Evolutionary conservation across 2,113 vertebrate species (phyloP).

Genomic region (Circaetus cinerascens): DNA sequence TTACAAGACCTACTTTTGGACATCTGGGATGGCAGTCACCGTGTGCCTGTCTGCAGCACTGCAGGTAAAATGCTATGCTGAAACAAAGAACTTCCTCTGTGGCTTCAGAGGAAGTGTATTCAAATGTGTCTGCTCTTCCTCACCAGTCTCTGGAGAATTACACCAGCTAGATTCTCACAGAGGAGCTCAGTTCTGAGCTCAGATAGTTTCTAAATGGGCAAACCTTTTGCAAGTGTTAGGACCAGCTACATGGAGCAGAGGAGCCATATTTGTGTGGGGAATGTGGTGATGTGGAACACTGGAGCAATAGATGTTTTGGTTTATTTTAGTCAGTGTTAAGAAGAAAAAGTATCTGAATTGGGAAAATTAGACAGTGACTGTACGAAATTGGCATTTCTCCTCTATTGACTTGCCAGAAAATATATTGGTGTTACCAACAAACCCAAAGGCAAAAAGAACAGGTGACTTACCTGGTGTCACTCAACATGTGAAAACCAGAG

Average conservation of each 20-base stretch:
- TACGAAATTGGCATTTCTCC: background rate
- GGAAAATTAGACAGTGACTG: background rate
- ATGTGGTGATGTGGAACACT: background rate
- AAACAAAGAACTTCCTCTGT: background rate
- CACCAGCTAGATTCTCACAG: background rate
- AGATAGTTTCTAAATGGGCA: background rate
- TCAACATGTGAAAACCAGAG: background rate
- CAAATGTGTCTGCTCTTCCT: background rate
- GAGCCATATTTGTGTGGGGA: background rate
- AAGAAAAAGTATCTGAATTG: background rate
- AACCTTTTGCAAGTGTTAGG: background rate
- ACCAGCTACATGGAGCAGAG: background rate
- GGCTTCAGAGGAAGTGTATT: background rate
- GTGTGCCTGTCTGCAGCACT: background rate
- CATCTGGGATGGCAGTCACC: background rate
- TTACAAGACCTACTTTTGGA: background rate
- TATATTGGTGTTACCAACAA: background rate
- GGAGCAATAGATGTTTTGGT: background rate
- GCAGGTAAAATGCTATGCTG: background rate
- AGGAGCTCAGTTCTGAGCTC: background rate
- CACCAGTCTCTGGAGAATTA: background rate
- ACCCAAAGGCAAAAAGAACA: background rate
- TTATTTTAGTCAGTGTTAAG: background rate
- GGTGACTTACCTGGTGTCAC: background rate
- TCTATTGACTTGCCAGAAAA: background rate